phyloP scores from a whole-genome alignment of 2,113 vertebrate genomes.

The Neolamprologus sp. region DNA sequence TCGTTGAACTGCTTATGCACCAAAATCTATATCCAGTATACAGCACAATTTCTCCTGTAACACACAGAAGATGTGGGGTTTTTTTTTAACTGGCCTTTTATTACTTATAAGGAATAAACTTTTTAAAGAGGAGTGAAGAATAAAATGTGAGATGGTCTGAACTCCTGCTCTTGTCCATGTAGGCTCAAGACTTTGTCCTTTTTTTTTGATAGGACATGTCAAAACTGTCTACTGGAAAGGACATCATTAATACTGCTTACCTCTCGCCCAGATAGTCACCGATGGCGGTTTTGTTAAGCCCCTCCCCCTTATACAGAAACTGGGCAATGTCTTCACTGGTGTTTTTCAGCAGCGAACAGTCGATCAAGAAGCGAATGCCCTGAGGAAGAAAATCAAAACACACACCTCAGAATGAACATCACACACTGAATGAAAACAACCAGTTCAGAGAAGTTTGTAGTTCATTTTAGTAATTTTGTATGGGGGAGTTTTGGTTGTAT shows the following conservation, averaged over 20 bases:
- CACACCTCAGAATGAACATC: not conserved
- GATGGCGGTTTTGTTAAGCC: slow-evolving; percentile 95
- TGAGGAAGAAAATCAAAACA: slow-evolving; percentile 33
- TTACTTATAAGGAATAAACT: not conserved
- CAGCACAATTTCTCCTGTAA: not conserved
- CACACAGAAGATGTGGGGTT: accelerated
- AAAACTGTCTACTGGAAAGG: not conserved
- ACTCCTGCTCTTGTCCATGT: not conserved
- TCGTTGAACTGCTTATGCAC: not conserved
- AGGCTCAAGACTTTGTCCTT: not conserved
- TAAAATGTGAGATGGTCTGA: not conserved
- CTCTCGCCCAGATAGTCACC: slow-evolving; percentile 96
- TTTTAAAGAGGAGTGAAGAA: not conserved
- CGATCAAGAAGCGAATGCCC: slow-evolving; percentile 93
- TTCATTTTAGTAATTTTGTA: not conserved
- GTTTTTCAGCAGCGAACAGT: slow-evolving; percentile 88
- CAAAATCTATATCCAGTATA: not conserved
- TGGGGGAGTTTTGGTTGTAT: not conserved
- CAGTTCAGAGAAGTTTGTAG: not conserved
- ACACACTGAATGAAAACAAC: not conserved
- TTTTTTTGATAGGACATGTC: not conserved
- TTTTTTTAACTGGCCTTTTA: not conserved
- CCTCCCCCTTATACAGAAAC: slow-evolving; percentile 94
- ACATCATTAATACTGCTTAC: slow-evolving; percentile 37
- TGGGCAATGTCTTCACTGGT: slow-evolving; percentile 88